These are phyloP conservation scores for Plutella xylostella DNA, from an alignment of 2,888 invertebrate genomes.

Conservation along the genomic window DNA sequence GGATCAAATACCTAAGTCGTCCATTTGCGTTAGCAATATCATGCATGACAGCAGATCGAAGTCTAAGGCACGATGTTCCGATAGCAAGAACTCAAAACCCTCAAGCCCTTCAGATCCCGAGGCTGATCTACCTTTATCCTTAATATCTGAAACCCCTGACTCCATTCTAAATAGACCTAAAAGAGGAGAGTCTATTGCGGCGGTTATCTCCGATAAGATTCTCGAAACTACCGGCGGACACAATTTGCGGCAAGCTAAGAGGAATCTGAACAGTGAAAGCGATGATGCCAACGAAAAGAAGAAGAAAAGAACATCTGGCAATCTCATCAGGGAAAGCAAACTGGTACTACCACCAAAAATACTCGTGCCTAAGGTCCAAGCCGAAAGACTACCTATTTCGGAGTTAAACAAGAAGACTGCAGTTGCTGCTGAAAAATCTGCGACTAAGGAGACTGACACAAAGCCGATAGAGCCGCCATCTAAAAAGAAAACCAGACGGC, in stretches of 20 bases:
- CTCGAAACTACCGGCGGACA: conserved; percentile 55
- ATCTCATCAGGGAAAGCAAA: conserved; percentile 58
- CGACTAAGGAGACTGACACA: conserved; percentile 34
- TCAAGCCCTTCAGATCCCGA: conserved; percentile 49
- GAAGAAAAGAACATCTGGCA: conserved; percentile 52
- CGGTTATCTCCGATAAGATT: conserved; percentile 62
- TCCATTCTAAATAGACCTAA: conserved; percentile 47
- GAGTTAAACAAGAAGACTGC: conserved; percentile 37
- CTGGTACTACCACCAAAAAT: conserved; percentile 52
- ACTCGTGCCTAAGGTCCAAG: conserved; percentile 48
- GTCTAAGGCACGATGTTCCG: conserved; percentile 36
- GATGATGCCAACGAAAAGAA: conserved; percentile 51
- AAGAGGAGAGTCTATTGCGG: conserved; percentile 57
- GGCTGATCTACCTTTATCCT: conserved; percentile 49
- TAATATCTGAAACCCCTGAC: conserved; percentile 52
- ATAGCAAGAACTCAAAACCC: conserved; percentile 32
- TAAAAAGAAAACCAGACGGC: conserved; percentile 70
- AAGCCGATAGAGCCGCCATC: conserved; percentile 23
- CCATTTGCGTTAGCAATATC: conserved; percentile 55
- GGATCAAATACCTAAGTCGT: conserved; percentile 72
- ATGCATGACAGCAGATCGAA: conserved; percentile 51
- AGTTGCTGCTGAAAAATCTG: conserved; percentile 28
- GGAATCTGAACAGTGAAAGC: conserved; percentile 46
- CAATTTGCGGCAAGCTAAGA: conserved; percentile 55
- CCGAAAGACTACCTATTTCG: conserved; percentile 40